Conservation (phyloP, 1,140 invertebrate genomes). For the Musca domestica region DNA sequence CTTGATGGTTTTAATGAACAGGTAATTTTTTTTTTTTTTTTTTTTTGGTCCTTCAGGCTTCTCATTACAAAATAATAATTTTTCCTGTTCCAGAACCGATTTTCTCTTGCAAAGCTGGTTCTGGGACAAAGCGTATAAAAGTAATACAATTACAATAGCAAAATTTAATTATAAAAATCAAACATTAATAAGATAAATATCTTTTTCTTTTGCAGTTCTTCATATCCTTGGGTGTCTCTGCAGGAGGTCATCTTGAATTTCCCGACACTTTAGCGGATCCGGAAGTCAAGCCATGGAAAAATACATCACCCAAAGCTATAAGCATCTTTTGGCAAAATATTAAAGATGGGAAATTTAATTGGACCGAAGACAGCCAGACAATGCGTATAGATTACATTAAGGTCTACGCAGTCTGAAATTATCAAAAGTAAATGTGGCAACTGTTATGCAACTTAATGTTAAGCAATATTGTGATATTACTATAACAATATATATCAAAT, state of each 20-base stretch:
- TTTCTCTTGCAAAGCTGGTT: too few relatives aligned
- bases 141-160: too few relatives aligned
- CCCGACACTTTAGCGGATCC: conserved; percentile 30
- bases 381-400: background rate
- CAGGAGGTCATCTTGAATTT: conserved; percentile 44
- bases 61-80: too few relatives aligned
- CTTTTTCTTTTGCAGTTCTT: conserved; percentile 22
- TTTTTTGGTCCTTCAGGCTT: too few relatives aligned
- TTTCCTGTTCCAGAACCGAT: too few relatives aligned
- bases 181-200: too few relatives aligned
- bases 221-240: conserved; percentile 58
- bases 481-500: too few relatives aligned
- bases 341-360: conserved; percentile 33
- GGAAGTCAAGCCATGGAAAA: conserved; percentile 40
- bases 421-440: too few relatives aligned
- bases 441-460: too few relatives aligned
- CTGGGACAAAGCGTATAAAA: too few relatives aligned
- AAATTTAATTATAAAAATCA: too few relatives aligned
- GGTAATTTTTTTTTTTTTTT: conserved; percentile 55
- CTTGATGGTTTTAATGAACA: conserved; percentile 37
- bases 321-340: conserved; percentile 39
- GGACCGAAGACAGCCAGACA: conserved; percentile 24
- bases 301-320: conserved; percentile 36
- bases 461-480: too few relatives aligned
- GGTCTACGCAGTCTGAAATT: background rate